Evolutionary conservation across 2,113 vertebrate genomes (phyloP).

Genomic region (sheep (Ovis aries)): DNA sequence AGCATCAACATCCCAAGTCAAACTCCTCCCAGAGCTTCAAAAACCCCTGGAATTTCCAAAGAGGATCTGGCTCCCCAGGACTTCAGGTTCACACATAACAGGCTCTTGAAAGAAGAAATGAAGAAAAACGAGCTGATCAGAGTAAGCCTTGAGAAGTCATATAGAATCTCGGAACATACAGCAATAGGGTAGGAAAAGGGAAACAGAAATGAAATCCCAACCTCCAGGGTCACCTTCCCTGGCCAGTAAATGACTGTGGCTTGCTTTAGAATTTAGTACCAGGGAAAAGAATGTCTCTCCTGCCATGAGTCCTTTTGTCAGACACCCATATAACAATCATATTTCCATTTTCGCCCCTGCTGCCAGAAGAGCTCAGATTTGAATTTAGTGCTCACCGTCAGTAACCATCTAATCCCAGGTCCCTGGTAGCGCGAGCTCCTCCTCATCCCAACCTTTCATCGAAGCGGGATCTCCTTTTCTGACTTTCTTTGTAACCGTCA

Average conservation of each 20-base stretch:
- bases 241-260: background rate
- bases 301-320: background rate
- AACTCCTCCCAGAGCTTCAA: background rate
- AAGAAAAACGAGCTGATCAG: background rate
- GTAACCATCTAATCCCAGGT: slow-evolving; percentile 21
- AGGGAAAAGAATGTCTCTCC: background rate
- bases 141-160: background rate
- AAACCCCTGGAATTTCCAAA: background rate
- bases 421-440: background rate
- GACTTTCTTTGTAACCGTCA: slow-evolving; percentile 19
- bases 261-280: slow-evolving; percentile 34
- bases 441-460: background rate
- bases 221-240: background rate
- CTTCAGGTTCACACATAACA: accelerated
- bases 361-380: slow-evolving; percentile 42
- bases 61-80: background rate
- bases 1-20: too few relatives aligned
- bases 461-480: background rate
- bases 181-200: background rate
- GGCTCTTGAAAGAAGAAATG: background rate
- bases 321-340: background rate
- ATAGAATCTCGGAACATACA: background rate
- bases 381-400: slow-evolving; percentile 39
- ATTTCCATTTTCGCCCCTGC: slow-evolving; percentile 43
- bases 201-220: background rate